A percentile compares a stretch with the other conserved stretches of the same genome.
Evolutionary conservation across 2,888 invertebrate species (phyloP).

Genomic region (Chironomus riparius): DNA sequence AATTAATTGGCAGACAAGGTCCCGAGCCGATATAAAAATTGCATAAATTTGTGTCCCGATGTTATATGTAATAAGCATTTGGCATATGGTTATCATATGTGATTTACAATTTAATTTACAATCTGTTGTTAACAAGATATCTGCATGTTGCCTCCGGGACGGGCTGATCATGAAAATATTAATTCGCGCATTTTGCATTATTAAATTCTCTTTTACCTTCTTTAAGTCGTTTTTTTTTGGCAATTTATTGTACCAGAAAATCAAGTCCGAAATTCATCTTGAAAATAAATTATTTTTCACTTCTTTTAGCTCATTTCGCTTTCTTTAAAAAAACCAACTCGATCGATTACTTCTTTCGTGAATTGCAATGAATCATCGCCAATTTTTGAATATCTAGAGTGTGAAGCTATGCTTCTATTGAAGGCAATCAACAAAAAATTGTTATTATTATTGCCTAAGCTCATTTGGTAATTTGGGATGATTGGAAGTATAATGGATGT

Average conservation of each 20-base stretch:
- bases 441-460: no score
- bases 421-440: no score
- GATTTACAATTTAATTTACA: slow-evolving; percentile 9
- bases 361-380: no score
- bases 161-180: neutral
- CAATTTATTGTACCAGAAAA: neutral
- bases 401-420: no score
- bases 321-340: no score
- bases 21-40: neutral
- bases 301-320: no score
- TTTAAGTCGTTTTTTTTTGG: neutral
- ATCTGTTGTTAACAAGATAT: neutral
- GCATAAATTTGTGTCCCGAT: neutral
- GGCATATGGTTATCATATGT: neutral
- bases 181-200: neutral
- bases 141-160: neutral
- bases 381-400: no score
- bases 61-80: neutral
- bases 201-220: neutral
- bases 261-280: neutral
- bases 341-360: no score
- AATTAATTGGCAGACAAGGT: neutral
- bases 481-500: no score
- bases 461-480: no score
- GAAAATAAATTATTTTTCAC: no score